A percentile compares a stretch with the other conserved stretches of the same genome.
phyloP scores from a whole-genome alignment of 1,140 invertebrate species.

The Drosophila burlai region DNA sequence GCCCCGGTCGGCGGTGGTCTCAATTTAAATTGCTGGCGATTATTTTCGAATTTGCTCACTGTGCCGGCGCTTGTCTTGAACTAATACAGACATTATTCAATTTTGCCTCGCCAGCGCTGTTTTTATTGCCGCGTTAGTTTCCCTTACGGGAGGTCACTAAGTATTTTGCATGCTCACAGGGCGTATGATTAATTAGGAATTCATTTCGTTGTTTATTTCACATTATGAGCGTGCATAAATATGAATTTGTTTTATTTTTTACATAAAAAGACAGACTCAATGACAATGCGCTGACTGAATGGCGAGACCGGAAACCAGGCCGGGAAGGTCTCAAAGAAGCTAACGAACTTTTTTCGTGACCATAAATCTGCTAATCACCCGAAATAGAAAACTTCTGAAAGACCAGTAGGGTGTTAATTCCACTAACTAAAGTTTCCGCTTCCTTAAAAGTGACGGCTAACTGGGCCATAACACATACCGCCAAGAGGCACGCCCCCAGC shows the following conservation, averaged over 20 bases:
- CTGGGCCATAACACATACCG: conserved; percentile 33
- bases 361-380: conserved; percentile 39
- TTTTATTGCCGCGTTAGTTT: conserved; percentile 35
- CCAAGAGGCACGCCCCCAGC: conserved; percentile 25
- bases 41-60: conserved; percentile 69
- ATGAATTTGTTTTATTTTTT: conserved; percentile 45
- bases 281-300: conserved; percentile 23
- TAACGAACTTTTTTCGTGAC: conserved; percentile 30
- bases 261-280: conserved; percentile 45
- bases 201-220: conserved; percentile 50
- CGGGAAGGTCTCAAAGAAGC: conserved; percentile 52
- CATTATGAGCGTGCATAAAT: conserved; percentile 31
- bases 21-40: conserved; percentile 69
- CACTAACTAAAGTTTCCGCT: conserved; percentile 39
- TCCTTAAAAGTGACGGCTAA: conserved; percentile 37
- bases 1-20: conserved; percentile 41
- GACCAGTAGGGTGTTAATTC: conserved; percentile 45
- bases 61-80: conserved; percentile 16
- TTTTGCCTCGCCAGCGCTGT: conserved; percentile 39
- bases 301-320: conserved; percentile 56
- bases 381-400: conserved; percentile 24
- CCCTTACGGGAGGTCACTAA: conserved; percentile 56
- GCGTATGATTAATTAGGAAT: conserved; percentile 76
- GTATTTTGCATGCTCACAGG: conserved; percentile 73
- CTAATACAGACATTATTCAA: conserved; percentile 75